Evolutionary conservation across 2,113 vertebrate genomes (phyloP), one percentile per base, ranked within the genome.

Genomic region (Bombycilla garrulus): DNA sequence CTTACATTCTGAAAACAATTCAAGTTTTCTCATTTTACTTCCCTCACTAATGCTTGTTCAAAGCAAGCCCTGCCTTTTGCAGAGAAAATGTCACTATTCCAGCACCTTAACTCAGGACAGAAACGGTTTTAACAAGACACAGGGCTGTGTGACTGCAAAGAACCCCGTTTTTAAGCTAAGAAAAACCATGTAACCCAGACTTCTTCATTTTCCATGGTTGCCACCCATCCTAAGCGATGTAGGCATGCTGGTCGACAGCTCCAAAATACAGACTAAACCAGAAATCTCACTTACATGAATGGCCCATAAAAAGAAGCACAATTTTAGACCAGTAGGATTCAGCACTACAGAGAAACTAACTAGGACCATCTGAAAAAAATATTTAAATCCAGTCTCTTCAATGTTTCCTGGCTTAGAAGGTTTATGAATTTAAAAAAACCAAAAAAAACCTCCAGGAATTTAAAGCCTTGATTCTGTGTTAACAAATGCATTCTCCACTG

Each of bases 221-320:
- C 36, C 7, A 6, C 23, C 42, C 42, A 60, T 29, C n/a, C 60
- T 45, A 44, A 60, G 44, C 0, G 0, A n/a, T 7, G 31, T 0
- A 33, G 42, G 29, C 57, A 40, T 5, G 33, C 22, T 67, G 53
- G 31, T 44, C 54, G 13, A 58, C 51, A 56, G 44, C 36, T 64
- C 65, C 44, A 54, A 0, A 47, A 19, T 1, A 56, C 2, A 12
- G 18, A 60, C 42, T 36, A 40, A 83, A 81, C 51, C 13, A 11
- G n/a, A 35, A 69, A 73, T 36, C 24, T 85, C 70, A 65, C 1
- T 2, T 31, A 53, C 8, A 26, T 1, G 1, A 82, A 69, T 5
- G 9, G 26, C 45, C 38, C 58, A 33, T 15, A 92, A 69, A 84
- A 72, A 83, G 24, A 76, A 92, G n/a, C 5, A 15, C 40, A 21